A percentile compares a stretch with the other conserved stretches of the same genome.
phyloP scores from a whole-genome alignment of 2,113 vertebrate genomes.

The Tichodroma muraria region DNA sequence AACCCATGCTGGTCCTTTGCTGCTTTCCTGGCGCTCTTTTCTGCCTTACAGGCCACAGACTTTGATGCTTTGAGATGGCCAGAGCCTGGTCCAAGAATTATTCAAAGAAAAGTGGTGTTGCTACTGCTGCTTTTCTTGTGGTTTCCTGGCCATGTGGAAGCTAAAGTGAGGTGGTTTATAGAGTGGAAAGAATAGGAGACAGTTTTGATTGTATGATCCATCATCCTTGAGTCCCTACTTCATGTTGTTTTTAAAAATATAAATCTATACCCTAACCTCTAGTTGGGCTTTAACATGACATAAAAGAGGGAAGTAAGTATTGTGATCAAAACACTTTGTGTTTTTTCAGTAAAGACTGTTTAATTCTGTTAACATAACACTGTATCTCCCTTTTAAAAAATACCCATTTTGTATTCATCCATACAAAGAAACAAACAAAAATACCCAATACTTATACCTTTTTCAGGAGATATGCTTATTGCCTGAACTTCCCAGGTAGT shows the following conservation, averaged over 20 bases:
- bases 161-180: neutral
- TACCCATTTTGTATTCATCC: neutral
- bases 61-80: neutral
- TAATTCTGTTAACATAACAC: neutral
- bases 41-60: neutral
- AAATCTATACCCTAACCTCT: neutral
- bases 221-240: neutral
- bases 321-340: neutral
- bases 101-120: neutral
- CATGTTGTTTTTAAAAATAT: neutral
- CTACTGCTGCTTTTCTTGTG: neutral
- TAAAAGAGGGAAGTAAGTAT: neutral
- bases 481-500: slow-evolving; percentile 84
- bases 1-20: neutral
- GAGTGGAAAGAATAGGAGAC: neutral
- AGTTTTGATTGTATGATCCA: neutral
- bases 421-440: neutral
- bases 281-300: neutral
- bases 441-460: slow-evolving; percentile 55
- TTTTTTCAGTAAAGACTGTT: neutral
- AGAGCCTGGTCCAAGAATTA: neutral
- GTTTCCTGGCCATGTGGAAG: neutral
- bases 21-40: neutral
- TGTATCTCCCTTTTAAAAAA: neutral
- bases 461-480: slow-evolving; percentile 70